Evolutionary conservation across 1,140 invertebrate species (phyloP), one percentile per base, ranked within the genome.

Genomic region (Choristoneura fumiferana): DNA sequence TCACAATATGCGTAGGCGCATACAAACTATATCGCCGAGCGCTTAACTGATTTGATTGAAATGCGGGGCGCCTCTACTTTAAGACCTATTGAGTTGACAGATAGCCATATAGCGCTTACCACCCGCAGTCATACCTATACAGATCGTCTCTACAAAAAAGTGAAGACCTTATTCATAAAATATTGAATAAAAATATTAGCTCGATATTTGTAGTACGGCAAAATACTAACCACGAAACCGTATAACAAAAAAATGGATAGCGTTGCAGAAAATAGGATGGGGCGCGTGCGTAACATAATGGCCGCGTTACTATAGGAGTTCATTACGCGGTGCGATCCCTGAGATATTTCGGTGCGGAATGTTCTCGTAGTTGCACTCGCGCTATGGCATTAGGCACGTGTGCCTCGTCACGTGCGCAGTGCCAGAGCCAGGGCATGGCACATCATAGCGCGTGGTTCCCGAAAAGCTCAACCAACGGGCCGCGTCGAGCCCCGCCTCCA

Each of bases 351-450:
- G 55, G 8, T 22, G 17, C 9, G 22, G 57, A 58, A 58, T 13
- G 33, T 58, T 58, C 57, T 52, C 8, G 57, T 29, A 2, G 22
- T 18, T 17, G 33, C 34, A 13, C 34, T 10, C 35, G 52, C 18
- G 17, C 13, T 34, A 52, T 53, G 52, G 58, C 54, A 36, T 36
- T 8, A 39, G 33, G 61, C 60, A 66, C 78, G 78, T 84, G 83
- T 39, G 35, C 17, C 34, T 52, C 36, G 67, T 78, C 83, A 86
- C 83, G 83, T 81, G 69, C 76, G 69, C 75, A 64, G 38, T 33
- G 22, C 33, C 53, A 45, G 38, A 59, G 22, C 22, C 22, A 29
- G 2, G 22, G 22, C n/a, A n/a, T n/a, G 6, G 22, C 22, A 29
- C 22, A 6, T n/a, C n/a, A n/a, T 6, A 6, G 10, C 22, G 43